Conservation (phyloP, 2,797 vertebrate genomes). For the Halcyon smyrnensis region DNA sequence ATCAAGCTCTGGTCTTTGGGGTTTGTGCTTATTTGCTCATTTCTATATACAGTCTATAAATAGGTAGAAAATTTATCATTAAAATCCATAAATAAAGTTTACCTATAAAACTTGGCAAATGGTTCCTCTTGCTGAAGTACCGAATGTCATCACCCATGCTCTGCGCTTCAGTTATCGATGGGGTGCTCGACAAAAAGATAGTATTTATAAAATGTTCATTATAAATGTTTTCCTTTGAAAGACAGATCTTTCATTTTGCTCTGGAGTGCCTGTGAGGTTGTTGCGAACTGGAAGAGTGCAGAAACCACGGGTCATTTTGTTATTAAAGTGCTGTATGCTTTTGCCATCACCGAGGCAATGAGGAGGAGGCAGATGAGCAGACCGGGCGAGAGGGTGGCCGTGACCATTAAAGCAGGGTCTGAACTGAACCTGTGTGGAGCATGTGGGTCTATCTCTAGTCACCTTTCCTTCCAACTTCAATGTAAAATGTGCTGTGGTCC, state of each 20-base stretch:
- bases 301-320: fast-evolving
- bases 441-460: not conserved
- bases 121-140: not conserved
- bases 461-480: not conserved
- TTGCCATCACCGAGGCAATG: not conserved
- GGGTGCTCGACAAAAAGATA: not conserved
- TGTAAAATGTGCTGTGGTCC: not conserved
- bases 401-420: not conserved
- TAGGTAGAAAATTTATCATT: too few species aligned
- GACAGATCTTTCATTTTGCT: not conserved
- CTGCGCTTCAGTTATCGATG: not conserved
- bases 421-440: not conserved
- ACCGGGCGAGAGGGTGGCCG: fast-evolving
- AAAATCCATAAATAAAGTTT: too few species aligned
- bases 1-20: not conserved
- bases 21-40: not conserved
- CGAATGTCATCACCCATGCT: not conserved
- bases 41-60: not conserved
- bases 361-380: not conserved
- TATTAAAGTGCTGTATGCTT: fast-evolving
- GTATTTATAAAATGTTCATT: not conserved
- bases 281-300: not conserved
- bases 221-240: not conserved
- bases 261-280: not conserved
- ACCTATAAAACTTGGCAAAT: not conserved